Evolutionary conservation across 1,140 invertebrate species (phyloP).

Genomic region (Episyrphus balteatus): DNA sequence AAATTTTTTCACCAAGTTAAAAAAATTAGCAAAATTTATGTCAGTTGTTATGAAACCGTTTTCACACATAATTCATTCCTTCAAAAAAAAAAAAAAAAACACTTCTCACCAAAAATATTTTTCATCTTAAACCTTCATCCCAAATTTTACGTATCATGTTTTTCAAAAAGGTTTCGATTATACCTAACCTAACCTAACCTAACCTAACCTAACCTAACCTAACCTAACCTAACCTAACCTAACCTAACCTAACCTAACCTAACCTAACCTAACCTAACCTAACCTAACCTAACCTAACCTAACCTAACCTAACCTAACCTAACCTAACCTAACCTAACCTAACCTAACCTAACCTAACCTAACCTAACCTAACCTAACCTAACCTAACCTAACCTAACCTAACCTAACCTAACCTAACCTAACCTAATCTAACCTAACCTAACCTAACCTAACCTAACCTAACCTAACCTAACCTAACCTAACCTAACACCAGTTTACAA

Average conservation of each 20-base stretch:
- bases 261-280: conserved; percentile 27
- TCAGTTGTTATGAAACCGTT: too few species aligned
- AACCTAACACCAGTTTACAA: conserved; percentile 3
- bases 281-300: conserved; percentile 33
- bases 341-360: conserved; percentile 16
- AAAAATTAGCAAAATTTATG: too few species aligned
- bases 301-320: conserved; percentile 25
- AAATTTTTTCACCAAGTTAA: too few species aligned
- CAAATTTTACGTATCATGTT: too few species aligned
- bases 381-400: conserved; percentile 19
- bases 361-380: conserved; percentile 18
- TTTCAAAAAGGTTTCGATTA: too few species aligned
- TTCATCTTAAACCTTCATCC: too few species aligned
- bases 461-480: conserved; percentile 10
- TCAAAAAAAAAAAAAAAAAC: too few species aligned
- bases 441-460: conserved; percentile 16
- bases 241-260: conserved; percentile 24
- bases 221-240: conserved; percentile 35
- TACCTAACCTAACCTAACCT: conserved; percentile 30
- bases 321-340: conserved; percentile 18
- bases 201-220: conserved; percentile 33
- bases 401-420: conserved; percentile 19
- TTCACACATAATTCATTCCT: too few species aligned
- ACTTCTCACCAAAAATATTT: too few species aligned
- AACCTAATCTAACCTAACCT: conserved; percentile 18